These are phyloP conservation scores for Tetragonula clypearis DNA, from an alignment of 1,140 invertebrate species.

Conservation along the genomic window DNA sequence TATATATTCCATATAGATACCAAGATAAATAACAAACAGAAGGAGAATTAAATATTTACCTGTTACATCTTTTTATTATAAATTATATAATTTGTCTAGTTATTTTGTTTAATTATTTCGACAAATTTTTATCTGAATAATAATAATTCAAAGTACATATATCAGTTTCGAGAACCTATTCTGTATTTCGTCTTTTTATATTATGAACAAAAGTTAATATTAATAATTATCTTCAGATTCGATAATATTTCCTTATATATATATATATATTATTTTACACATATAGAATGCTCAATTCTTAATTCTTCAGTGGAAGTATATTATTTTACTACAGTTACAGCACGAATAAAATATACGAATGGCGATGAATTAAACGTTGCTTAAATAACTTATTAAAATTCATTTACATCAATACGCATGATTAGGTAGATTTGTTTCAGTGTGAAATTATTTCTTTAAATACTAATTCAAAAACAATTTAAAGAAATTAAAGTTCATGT, in stretches of 20 bases:
- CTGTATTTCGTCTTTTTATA: too few relatives aligned
- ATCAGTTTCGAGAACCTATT: too few relatives aligned
- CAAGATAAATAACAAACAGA: neutral
- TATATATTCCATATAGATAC: neutral
- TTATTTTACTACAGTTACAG: neutral
- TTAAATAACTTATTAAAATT: neutral
- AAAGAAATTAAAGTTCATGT: neutral
- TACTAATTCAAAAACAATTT: neutral
- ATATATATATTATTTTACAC: neutral
- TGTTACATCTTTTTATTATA: neutral
- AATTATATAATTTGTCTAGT: neutral
- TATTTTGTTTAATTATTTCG: neutral
- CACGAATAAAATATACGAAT: neutral
- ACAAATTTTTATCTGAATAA: neutral
- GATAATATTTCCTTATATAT: neutral
- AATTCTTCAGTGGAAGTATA: neutral
- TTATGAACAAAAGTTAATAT: neutral
- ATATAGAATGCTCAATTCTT: neutral
- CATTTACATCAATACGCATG: neutral
- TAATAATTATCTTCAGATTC: neutral
- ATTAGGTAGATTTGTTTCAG: neutral
- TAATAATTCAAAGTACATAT: neutral
- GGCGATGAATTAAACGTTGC: neutral
- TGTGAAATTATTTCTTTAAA: neutral
- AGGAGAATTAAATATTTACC: neutral